Base-by-base conservation (phyloP, 1,140 invertebrate species). In the Drosophila ironensis region DNA sequence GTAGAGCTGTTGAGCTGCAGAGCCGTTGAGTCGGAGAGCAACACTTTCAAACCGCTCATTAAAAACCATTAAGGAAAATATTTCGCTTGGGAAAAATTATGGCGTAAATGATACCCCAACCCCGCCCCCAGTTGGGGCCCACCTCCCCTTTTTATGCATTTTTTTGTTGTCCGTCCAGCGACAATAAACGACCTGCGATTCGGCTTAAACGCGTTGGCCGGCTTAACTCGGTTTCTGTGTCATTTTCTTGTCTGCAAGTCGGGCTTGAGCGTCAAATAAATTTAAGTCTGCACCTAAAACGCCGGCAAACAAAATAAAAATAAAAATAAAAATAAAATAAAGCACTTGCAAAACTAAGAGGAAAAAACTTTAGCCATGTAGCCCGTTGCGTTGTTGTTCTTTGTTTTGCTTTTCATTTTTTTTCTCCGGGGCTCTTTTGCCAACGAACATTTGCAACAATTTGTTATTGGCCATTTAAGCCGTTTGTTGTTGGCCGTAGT, bases 401-500 rank as follows among this genome's bases (percentile, higher is more conserved):
- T 64, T 42, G 33, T 11, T 45, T 47, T 40, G 41, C 16, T 38
- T 30, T 17, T 38, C 41, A 35, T 46, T 11, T 17, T 27, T 41
- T 47, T 28, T 56, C 30, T 9, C 9, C n/a, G n/a, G n/a, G 20
- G 25, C 56, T 71, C 44, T 63, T 42, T 54, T n/a, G n/a, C 61
- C 50, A 63, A 27, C 53, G 35, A 52, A 52, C 72, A 81, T 81
- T 82, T 82, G 78, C 69, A 84, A 84, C 78, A 82, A 82, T 82
- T 82, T 82, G 78, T 82, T 82, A 82, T 82, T 82, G 73, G 78
- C 78, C 78, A 82, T 82, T 82, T 84, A 82, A 82, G 73, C 78
- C 69, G 64, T 77, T 82, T 81, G 77, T 73, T 77, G 72, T 60
- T 60, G 38, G 38, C 47, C 46, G 16, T 64, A 38, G 46, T 70